A percentile compares a stretch with the other conserved stretches of the same genome.
phyloP scores from a whole-genome alignment of 2,113 vertebrate genomes.

The Mus pahari region DNA sequence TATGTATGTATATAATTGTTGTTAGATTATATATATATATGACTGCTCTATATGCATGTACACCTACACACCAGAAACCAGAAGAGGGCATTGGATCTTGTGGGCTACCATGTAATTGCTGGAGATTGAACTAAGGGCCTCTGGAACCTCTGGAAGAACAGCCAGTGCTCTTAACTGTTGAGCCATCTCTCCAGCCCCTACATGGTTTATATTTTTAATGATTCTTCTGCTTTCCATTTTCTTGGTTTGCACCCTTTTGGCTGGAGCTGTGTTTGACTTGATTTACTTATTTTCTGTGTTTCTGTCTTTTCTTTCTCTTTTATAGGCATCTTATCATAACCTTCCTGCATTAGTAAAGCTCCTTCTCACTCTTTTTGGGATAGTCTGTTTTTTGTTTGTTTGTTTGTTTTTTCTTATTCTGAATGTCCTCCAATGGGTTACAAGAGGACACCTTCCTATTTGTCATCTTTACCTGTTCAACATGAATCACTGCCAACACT shows the following conservation, averaged over 20 bases:
- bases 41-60: too few species aligned
- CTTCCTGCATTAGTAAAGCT: background rate
- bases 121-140: too few species aligned
- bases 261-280: background rate
- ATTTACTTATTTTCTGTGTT: background rate
- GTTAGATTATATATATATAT: background rate
- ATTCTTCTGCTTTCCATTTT: background rate
- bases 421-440: background rate
- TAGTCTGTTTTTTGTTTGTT: background rate
- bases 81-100: too few species aligned
- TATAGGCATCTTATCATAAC: background rate
- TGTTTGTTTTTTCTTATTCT: background rate
- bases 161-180: too few species aligned
- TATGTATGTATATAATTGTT: accelerated
- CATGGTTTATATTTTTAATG: background rate
- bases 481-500: background rate
- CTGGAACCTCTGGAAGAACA: too few species aligned
- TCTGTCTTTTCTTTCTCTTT: background rate
- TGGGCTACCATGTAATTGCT: too few species aligned
- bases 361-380: background rate
- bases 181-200: too few species aligned
- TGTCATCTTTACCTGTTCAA: background rate
- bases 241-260: background rate
- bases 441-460: background rate
- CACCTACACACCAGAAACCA: too few species aligned